Evolutionary conservation across 2,797 vertebrate species (phyloP), one percentile per base, ranked within the genome.

Genomic region (Tangara arthus): DNA sequence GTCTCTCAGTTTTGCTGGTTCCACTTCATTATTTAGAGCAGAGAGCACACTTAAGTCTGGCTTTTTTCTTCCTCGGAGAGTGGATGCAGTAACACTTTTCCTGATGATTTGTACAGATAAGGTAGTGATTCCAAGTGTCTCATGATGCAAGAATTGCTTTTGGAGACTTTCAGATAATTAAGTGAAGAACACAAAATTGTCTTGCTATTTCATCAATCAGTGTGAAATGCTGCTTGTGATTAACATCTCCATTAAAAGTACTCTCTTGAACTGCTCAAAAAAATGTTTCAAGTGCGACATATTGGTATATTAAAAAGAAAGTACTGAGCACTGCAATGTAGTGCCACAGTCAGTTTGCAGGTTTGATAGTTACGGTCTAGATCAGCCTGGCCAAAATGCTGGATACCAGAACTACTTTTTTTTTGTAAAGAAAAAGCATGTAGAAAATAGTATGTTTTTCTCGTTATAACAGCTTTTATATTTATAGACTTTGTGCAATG

Each of bases 201-300:
- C 72, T 75, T 83, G 55, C 72, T 85, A 7, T 91, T 91, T 81
- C 87, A 80, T 92, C 78, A 80, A 56, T 87, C 89, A 80, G 23
- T 76, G 44, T 63, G 76, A 93, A 94, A 93, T 61, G 34, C 47
- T 94, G 73, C 59, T 55, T 76, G n/a, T 92, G 89, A 92, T 93
- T 88, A 92, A 78, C 72, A 83, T 78, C 26, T 68, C 72, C 60
- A 72, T 87, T 92, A 87, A 68, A 87, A 82, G 42, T 78, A 32
- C 81, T 61, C 79, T 90, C 93, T 87, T 53, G 59, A 90, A 87
- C 59, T 28, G 47, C 66, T 83, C 59, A 46, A n/a, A 85, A 89
- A 90, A 80, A 61, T 30, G 15, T 60, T 93, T 76, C 32, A 35
- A 96, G 44, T 63, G 59, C 37, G 78, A 19, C 7, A 9, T 59